Conservation (phyloP, 2,888 invertebrate genomes). For the Argyresthia albistria region DNA sequence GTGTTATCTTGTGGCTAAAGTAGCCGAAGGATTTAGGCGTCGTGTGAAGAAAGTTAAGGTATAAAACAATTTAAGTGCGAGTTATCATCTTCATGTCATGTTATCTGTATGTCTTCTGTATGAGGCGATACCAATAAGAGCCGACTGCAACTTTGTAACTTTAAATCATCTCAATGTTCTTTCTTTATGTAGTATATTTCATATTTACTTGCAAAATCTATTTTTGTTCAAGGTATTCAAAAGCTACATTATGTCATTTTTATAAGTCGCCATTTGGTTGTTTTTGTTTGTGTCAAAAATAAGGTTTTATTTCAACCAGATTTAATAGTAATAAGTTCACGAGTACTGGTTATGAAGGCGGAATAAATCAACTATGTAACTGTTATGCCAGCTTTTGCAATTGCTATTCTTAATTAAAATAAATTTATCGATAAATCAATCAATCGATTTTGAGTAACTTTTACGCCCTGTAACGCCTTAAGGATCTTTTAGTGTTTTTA, state of each 20-base stretch:
- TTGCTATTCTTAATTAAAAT: too few relatives aligned
- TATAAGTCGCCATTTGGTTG: conserved; percentile 30
- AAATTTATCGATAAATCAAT: too few relatives aligned
- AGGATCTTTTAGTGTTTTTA: too few relatives aligned
- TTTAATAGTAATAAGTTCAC: conserved; percentile 25
- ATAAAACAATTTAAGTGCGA: conserved; percentile 39
- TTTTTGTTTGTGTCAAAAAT: conserved; percentile 13
- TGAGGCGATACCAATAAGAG: not conserved
- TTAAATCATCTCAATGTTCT: too few relatives aligned
- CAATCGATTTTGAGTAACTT: too few relatives aligned
- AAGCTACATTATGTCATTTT: not conserved
- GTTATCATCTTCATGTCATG: not conserved
- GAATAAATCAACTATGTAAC: too few relatives aligned
- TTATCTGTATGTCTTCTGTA: conserved; percentile 1
- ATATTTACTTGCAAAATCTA: too few relatives aligned
- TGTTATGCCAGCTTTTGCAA: too few relatives aligned
- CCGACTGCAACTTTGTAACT: too few relatives aligned
- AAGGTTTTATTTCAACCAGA: conserved; percentile 11
- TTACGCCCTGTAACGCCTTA: too few relatives aligned
- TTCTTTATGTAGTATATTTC: too few relatives aligned
- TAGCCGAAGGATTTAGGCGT: conserved; percentile 52
- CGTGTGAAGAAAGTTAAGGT: conserved; percentile 52
- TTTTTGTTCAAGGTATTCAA: not conserved
- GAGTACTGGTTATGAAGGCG: not conserved
- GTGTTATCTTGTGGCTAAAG: conserved; percentile 51